Conservation (phyloP, 1,140 invertebrate genomes). For the Metopolophium dirhodum region DNA sequence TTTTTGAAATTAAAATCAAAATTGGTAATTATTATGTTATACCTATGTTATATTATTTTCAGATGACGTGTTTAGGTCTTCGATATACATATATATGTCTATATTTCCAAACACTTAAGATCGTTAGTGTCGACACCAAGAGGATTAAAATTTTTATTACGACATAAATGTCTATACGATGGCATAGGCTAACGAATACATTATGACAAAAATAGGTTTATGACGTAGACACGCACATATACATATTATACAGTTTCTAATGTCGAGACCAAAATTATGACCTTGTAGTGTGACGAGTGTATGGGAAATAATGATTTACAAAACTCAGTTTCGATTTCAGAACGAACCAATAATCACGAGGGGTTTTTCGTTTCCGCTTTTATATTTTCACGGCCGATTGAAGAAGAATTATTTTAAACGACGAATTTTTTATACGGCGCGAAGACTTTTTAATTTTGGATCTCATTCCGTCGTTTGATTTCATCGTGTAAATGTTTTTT, state of each 20-base stretch:
- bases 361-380: not conserved
- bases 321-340: not conserved
- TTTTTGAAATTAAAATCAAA: not conserved
- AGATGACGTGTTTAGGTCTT: not conserved
- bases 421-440: too few relatives aligned
- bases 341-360: not conserved
- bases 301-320: not conserved
- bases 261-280: not conserved
- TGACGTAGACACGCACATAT: not conserved
- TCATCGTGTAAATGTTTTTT: not conserved
- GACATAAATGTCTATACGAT: not conserved
- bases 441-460: not conserved
- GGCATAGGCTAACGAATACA: not conserved
- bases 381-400: not conserved
- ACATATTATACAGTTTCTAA: not conserved
- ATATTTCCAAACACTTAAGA: not conserved
- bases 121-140: conserved; percentile 12
- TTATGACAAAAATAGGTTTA: conserved; percentile 29
- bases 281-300: not conserved
- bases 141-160: conserved; percentile 30
- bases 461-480: not conserved
- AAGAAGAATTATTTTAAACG: not conserved
- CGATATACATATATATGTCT: not conserved
- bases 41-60: not conserved
- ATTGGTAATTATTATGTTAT: not conserved